Percentiles rank a stretch among this genome's conserved stretches.
These are phyloP conservation scores for Hermetia illucens DNA, from an alignment of 1,140 invertebrate genomes.

Conservation along the genomic window DNA sequence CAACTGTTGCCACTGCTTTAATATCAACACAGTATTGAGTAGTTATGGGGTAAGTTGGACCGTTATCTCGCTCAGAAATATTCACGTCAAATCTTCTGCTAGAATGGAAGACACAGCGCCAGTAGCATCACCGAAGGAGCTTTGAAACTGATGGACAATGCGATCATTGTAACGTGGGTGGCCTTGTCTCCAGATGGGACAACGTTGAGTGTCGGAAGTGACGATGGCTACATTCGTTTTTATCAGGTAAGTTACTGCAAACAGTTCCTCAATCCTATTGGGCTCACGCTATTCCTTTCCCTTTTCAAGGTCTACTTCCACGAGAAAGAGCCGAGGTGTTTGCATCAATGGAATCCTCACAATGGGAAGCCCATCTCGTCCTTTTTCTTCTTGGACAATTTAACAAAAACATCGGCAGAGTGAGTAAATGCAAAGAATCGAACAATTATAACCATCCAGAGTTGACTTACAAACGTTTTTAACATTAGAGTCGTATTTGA, in stretches of 20 bases:
- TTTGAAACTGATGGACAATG: constrained; percentile 52
- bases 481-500: too few relatives aligned
- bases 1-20: constrained; percentile 34
- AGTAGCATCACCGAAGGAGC: constrained; percentile 38
- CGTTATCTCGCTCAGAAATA: too few relatives aligned
- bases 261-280: too few relatives aligned
- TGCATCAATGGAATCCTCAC: constrained; percentile 87
- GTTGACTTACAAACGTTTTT: too few relatives aligned
- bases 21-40: constrained; percentile 19
- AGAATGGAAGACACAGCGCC: constrained; percentile 24
- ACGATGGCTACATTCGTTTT: constrained; percentile 81
- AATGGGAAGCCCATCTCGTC: constrained; percentile 68
- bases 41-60: constrained; percentile 25
- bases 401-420: constrained; percentile 67
- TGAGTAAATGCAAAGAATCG: constrained; percentile 45
- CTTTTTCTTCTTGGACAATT: constrained; percentile 85
- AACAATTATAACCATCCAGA: too few relatives aligned
- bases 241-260: constrained; percentile 73
- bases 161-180: constrained; percentile 63
- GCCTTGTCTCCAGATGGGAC: constrained; percentile 88
- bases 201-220: constrained; percentile 74
- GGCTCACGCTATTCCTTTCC: constrained; percentile 15
- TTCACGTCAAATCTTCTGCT: too few relatives aligned
- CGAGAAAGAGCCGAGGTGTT: constrained; percentile 51
- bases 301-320: constrained; percentile 41